These are phyloP conservation scores for Penaeus japonicus DNA, from an alignment of 1,140 invertebrate species.

Conservation along the genomic window DNA sequence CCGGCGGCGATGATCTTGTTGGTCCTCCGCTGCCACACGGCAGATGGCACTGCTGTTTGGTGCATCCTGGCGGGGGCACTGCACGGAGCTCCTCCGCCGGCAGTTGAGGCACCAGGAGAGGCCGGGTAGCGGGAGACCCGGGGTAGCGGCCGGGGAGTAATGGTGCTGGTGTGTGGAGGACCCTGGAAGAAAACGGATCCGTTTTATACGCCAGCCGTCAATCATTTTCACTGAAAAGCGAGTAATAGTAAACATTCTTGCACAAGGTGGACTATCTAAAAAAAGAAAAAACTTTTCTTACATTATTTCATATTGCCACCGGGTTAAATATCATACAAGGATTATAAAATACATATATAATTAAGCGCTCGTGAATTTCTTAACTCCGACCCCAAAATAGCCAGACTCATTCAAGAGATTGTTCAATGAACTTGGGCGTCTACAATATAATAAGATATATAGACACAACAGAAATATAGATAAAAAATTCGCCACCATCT, in stretches of 20 bases:
- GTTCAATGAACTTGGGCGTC: no score
- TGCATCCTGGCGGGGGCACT: slow-evolving; percentile 19
- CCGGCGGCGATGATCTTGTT: slow-evolving; percentile 50
- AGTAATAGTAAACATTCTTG: background rate
- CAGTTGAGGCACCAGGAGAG: background rate
- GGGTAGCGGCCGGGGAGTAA: background rate
- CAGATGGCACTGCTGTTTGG: slow-evolving; percentile 31
- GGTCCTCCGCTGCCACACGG: slow-evolving; percentile 49
- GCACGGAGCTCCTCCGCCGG: background rate
- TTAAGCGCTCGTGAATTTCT: no score
- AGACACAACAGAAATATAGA: no score
- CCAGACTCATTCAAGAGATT: no score
- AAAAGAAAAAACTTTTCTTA: no score
- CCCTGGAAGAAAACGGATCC: background rate
- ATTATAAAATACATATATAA: no score
- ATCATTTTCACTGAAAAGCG: background rate
- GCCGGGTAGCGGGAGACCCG: background rate
- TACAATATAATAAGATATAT: no score
- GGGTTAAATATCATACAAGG: no score
- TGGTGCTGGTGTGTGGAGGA: background rate
- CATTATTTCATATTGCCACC: no score
- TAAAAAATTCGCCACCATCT: no score
- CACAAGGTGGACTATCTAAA: no score
- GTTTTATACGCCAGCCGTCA: background rate
- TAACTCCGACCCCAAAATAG: no score